Percentiles rank a stretch among this genome's conserved stretches.
Conservation (phyloP, 2,888 invertebrate species). For the Hypsopygia costalis region DNA sequence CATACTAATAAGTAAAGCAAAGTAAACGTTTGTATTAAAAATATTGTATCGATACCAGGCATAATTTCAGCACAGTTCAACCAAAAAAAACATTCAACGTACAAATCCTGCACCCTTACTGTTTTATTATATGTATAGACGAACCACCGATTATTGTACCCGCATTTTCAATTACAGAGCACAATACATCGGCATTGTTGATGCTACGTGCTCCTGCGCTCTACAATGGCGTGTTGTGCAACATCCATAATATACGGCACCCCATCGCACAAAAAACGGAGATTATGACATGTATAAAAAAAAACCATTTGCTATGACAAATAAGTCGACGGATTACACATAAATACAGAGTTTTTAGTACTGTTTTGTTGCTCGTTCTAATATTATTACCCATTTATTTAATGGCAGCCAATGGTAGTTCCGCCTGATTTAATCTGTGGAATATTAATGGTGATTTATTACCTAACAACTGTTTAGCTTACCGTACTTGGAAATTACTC, state of each 20-base stretch:
- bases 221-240: conserved; percentile 61
- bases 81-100: no score
- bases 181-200: conserved; percentile 52
- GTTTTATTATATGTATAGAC: conserved; percentile 36
- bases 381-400: conserved; percentile 30
- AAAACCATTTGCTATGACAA: conserved; percentile 56
- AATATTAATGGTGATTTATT: conserved; percentile 39
- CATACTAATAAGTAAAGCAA: no score
- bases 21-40: no score
- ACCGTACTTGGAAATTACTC: conserved; percentile 12
- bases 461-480: conserved; percentile 12
- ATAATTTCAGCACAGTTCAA: no score
- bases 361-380: conserved; percentile 34
- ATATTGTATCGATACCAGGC: no score
- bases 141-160: conserved; percentile 55
- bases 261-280: conserved; percentile 44
- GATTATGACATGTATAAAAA: conserved; percentile 45
- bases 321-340: conserved; percentile 53
- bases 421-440: conserved; percentile 28
- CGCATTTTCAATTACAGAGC: conserved; percentile 62
- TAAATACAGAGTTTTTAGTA: conserved; percentile 36
- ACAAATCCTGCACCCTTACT: conserved; percentile 22
- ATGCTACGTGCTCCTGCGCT: conserved; percentile 39
- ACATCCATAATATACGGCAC: conserved; percentile 54
- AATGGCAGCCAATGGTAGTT: conserved; percentile 43